Evolutionary conservation across 2,888 invertebrate genomes (phyloP).

Genomic region (Dryobotodes eremita): DNA sequence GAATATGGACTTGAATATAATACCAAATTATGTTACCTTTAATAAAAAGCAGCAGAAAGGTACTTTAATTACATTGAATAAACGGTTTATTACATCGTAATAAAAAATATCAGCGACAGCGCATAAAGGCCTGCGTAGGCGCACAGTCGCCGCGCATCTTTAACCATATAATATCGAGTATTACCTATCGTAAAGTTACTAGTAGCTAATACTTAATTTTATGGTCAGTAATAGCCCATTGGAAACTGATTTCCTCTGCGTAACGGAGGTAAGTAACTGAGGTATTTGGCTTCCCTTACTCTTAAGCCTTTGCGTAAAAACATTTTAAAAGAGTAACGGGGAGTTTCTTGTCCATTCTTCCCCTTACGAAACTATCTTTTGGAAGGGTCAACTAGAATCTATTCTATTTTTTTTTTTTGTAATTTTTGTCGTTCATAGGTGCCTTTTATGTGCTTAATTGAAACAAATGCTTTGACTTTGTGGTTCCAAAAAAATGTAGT

Average conservation of each 20-base stretch:
- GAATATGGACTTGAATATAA: background rate
- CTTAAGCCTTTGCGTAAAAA: background rate
- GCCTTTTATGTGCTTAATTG: too few species aligned
- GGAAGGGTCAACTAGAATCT: too few species aligned
- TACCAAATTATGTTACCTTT: background rate
- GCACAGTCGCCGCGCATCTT: conserved; percentile 29
- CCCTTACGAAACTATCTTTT: too few species aligned
- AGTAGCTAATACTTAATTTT: conserved; percentile 42
- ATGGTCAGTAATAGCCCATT: conserved; percentile 38
- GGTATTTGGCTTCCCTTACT: conserved; percentile 25
- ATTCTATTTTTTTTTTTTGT: too few species aligned
- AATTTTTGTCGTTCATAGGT: too few species aligned
- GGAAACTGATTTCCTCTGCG: conserved; percentile 8
- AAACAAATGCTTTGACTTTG: background rate
- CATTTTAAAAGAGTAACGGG: too few species aligned
- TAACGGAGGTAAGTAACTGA: background rate
- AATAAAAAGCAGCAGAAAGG: conserved; percentile 4
- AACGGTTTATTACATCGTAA: conserved; percentile 11
- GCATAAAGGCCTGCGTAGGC: conserved; percentile 36
- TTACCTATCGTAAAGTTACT: conserved; percentile 45
- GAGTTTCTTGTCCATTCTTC: too few species aligned
- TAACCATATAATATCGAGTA: conserved; percentile 30
- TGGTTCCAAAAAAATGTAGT: too few species aligned
- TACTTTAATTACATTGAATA: conserved; percentile 35
- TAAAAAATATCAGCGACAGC: conserved; percentile 30